Evolutionary conservation across 2,888 invertebrate genomes (phyloP).

Genomic region (Polia nebulosa): DNA sequence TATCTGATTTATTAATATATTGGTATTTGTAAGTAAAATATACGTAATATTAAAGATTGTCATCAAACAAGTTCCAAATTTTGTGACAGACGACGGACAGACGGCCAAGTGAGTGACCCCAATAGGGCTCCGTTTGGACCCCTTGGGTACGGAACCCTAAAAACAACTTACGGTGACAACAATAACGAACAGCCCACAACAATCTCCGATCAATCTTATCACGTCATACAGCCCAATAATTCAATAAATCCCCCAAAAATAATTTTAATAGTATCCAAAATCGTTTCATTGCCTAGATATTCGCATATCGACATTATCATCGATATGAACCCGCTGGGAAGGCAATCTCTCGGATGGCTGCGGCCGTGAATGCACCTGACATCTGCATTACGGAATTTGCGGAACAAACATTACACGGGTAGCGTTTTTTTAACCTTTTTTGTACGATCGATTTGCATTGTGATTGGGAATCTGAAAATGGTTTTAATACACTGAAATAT

Average conservation of each 20-base stretch:
- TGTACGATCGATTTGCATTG: slow-evolving; percentile 24
- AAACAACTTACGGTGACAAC: not conserved
- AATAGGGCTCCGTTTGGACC: too few relatives aligned
- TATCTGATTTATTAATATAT: too few relatives aligned
- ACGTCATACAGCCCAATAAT: too few relatives aligned
- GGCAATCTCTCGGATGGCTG: slow-evolving; percentile 70
- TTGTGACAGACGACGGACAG: too few relatives aligned
- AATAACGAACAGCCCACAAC: not conserved
- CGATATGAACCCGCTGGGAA: slow-evolving; percentile 59
- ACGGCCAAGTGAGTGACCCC: too few relatives aligned
- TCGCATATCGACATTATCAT: slow-evolving; percentile 51
- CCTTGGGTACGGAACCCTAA: too few relatives aligned
- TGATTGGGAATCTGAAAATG: slow-evolving; percentile 13
- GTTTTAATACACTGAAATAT: too few relatives aligned
- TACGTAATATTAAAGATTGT: too few relatives aligned
- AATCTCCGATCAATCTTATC: too few relatives aligned
- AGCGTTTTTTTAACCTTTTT: slow-evolving; percentile 49
- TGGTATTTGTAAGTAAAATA: too few relatives aligned
- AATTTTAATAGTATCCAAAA: slow-evolving; percentile 8
- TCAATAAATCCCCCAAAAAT: not conserved
- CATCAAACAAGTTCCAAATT: too few relatives aligned
- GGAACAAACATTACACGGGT: slow-evolving; percentile 56
- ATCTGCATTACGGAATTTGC: slow-evolving; percentile 69
- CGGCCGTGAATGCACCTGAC: slow-evolving; percentile 69
- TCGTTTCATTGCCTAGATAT: slow-evolving; percentile 18